phyloP scores from a whole-genome alignment of 2,888 invertebrate species.

The Drosophila mulleri region DNA sequence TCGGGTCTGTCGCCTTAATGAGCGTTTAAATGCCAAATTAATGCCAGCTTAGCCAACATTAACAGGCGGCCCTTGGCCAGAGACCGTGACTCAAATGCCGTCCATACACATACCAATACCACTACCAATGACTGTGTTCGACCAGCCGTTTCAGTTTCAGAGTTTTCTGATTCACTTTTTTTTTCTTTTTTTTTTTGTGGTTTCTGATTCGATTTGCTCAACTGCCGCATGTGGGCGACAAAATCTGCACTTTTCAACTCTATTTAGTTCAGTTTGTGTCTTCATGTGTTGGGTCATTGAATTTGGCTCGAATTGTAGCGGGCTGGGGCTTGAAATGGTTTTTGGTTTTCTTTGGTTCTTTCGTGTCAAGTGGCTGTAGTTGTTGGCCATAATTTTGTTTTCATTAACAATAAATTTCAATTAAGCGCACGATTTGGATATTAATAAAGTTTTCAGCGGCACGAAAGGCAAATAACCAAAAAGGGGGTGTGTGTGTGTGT shows the following conservation, averaged over 20 bases:
- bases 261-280: slow-evolving; percentile 2
- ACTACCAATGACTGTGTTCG: slow-evolving; percentile 13
- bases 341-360: slow-evolving; percentile 52
- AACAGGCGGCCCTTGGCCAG: slow-evolving; percentile 44
- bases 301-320: slow-evolving; percentile 8
- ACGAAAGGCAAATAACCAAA: slow-evolving; percentile 66
- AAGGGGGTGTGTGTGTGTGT: slow-evolving; percentile 8
- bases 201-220: slow-evolving; percentile 8
- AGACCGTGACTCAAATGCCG: slow-evolving; percentile 48
- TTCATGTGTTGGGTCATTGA: slow-evolving; percentile 22
- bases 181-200: background rate
- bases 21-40: slow-evolving; percentile 76
- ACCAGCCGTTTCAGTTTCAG: slow-evolving; percentile 4
- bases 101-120: background rate
- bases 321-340: slow-evolving; percentile 19
- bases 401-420: slow-evolving; percentile 81
- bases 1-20: slow-evolving; percentile 69
- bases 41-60: slow-evolving; percentile 40
- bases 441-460: slow-evolving; percentile 77
- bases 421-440: slow-evolving; percentile 78
- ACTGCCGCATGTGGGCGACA: slow-evolving; percentile 41
- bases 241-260: slow-evolving; percentile 28
- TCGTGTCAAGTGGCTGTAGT: slow-evolving; percentile 70
- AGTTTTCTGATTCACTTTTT: slow-evolving; percentile 17
- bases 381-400: slow-evolving; percentile 68